These are phyloP conservation scores for Anabacerthia variegaticeps DNA, from an alignment of 2,797 vertebrate species.

Conservation along the genomic window DNA sequence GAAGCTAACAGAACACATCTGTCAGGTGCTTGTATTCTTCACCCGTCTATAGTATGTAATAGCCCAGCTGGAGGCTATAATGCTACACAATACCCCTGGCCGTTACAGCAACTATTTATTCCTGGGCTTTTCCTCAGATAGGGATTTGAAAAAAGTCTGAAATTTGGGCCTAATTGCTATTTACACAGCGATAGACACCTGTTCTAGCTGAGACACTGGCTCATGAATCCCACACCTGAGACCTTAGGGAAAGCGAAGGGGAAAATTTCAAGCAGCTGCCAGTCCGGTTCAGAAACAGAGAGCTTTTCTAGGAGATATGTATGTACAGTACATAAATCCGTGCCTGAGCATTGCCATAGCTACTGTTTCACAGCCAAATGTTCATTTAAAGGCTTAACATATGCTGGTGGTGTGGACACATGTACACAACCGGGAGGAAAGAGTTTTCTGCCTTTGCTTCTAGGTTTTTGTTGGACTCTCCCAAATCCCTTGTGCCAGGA, in stretches of 20 bases:
- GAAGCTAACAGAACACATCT: constrained; percentile 91
- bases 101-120: constrained; percentile 87
- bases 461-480: constrained; percentile 20
- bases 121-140: constrained; percentile 87
- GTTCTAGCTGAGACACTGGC: constrained; percentile 86
- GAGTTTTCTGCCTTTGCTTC: neutral
- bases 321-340: constrained; percentile 54
- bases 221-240: constrained; percentile 93
- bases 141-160: constrained; percentile 88
- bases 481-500: neutral
- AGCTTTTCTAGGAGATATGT: constrained; percentile 62
- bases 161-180: constrained; percentile 94
- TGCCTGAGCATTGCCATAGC: constrained; percentile 55
- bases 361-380: constrained; percentile 69
- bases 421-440: constrained; percentile 17
- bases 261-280: constrained; percentile 90
- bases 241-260: constrained; percentile 84
- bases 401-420: constrained; percentile 40
- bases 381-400: constrained; percentile 73
- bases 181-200: constrained; percentile 91
- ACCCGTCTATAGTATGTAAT: constrained; percentile 87
- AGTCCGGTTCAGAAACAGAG: constrained; percentile 82
- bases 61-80: constrained; percentile 88
- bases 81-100: constrained; percentile 85
- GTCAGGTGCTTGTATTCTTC: constrained; percentile 88